These are phyloP conservation scores for Ips nitidus DNA, from an alignment of 1,140 invertebrate genomes.

Conservation along the genomic window DNA sequence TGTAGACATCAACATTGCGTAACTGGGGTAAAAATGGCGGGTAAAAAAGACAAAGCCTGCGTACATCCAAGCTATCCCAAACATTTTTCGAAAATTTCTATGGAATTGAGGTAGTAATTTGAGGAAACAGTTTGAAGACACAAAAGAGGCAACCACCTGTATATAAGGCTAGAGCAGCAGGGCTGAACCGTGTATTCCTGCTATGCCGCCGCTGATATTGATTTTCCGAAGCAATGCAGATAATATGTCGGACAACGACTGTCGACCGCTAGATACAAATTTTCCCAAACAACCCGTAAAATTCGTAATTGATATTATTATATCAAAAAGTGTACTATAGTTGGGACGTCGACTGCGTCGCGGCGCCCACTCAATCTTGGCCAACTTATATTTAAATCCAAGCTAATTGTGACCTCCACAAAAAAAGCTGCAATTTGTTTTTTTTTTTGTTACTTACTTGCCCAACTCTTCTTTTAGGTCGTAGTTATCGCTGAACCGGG, in stretches of 20 bases:
- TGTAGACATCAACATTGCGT: too few species aligned
- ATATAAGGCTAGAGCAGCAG: constrained; percentile 40
- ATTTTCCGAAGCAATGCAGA: constrained; percentile 53
- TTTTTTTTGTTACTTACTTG: constrained; percentile 78
- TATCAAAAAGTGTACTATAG: too few species aligned
- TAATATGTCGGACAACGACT: constrained; percentile 44
- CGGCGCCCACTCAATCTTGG: constrained; percentile 9
- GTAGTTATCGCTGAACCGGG: constrained; percentile 98
- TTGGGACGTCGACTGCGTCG: constrained; percentile 16
- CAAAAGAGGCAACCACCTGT: constrained; percentile 49
- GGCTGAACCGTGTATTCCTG: constrained; percentile 42
- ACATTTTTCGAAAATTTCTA: too few species aligned
- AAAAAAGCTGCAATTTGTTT: too few species aligned
- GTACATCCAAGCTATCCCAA: too few species aligned
- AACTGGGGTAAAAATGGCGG: too few species aligned
- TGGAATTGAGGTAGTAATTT: too few species aligned
- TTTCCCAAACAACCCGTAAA: not conserved
- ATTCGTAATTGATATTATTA: not conserved
- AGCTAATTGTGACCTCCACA: too few species aligned
- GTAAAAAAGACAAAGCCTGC: too few species aligned
- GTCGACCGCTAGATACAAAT: constrained; percentile 12
- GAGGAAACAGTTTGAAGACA: not conserved
- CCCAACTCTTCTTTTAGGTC: constrained; percentile 99
- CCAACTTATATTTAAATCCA: not conserved
- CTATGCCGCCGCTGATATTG: constrained; percentile 45